Conservation (phyloP, 2,888 invertebrate species). For the Gandaritis pyraliata region DNA sequence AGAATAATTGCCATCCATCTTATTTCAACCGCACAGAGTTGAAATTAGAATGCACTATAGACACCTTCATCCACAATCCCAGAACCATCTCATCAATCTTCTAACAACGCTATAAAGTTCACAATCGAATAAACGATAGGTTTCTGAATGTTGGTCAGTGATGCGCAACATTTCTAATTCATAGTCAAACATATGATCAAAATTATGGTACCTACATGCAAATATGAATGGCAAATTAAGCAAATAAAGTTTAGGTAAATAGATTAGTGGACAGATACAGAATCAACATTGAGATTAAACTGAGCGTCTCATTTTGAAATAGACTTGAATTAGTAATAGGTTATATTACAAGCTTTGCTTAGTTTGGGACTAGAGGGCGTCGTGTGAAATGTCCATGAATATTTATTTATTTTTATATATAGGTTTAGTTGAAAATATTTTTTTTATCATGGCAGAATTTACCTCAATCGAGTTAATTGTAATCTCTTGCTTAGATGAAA, state of each 20-base stretch:
- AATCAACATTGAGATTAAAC: constrained; percentile 30
- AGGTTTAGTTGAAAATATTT: too few relatives aligned
- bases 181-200: constrained; percentile 44
- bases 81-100: background rate
- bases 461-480: too few relatives aligned
- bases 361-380: too few relatives aligned
- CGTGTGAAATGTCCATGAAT: too few relatives aligned
- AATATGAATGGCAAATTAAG: constrained; percentile 46
- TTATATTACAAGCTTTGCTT: too few relatives aligned
- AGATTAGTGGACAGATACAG: constrained; percentile 37
- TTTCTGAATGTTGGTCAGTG: constrained; percentile 23
- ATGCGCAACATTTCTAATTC: constrained; percentile 43
- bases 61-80: background rate
- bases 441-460: too few relatives aligned
- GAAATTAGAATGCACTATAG: background rate
- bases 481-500: too few relatives aligned
- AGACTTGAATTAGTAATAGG: constrained; percentile 15
- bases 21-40: constrained; percentile 5
- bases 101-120: constrained; percentile 1
- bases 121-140: constrained; percentile 4
- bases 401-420: background rate
- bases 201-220: constrained; percentile 41
- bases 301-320: constrained; percentile 23
- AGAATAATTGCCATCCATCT: constrained; percentile 38
- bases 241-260: constrained; percentile 35